phyloP scores from a whole-genome alignment of 2,888 invertebrate species.

The Hipparchia semele region DNA sequence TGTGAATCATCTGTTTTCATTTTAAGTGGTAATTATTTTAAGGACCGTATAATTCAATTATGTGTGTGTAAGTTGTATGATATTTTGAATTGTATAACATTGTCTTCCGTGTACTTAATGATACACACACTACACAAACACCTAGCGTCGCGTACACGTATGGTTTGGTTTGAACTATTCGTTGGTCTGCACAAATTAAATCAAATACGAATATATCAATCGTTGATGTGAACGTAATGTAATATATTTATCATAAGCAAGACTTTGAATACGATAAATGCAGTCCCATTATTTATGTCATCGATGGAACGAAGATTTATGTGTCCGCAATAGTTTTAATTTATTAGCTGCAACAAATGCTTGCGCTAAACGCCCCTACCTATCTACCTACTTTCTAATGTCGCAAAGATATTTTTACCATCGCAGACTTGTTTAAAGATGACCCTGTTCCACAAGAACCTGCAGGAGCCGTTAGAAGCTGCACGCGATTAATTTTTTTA shows the following conservation, averaged over 20 bases:
- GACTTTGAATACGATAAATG: constrained; percentile 24
- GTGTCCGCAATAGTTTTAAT: constrained; percentile 37
- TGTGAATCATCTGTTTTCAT: neutral
- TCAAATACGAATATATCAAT: constrained; percentile 16
- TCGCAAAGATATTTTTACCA: constrained; percentile 37
- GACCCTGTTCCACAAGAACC: neutral
- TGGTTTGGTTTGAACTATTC: too few relatives aligned
- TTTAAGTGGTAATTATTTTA: too few relatives aligned
- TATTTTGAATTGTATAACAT: too few relatives aligned
- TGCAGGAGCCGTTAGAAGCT: neutral
- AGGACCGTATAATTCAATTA: too few relatives aligned
- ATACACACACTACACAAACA: too few relatives aligned
- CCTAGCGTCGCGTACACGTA: too few relatives aligned
- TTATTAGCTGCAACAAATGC: constrained; percentile 40
- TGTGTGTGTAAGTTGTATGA: too few relatives aligned
- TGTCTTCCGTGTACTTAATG: too few relatives aligned
- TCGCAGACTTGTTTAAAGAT: constrained; percentile 12
- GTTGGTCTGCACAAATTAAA: neutral
- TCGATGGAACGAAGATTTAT: constrained; percentile 34
- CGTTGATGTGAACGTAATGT: neutral
- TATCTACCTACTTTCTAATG: constrained; percentile 45
- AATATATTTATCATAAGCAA: constrained; percentile 26
- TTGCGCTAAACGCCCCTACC: constrained; percentile 33
- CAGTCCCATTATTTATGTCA: constrained; percentile 38
- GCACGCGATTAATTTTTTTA: neutral